These are phyloP conservation scores for Saccostrea glomerata DNA, from an alignment of 1,140 invertebrate genomes.

Conservation along the genomic window DNA sequence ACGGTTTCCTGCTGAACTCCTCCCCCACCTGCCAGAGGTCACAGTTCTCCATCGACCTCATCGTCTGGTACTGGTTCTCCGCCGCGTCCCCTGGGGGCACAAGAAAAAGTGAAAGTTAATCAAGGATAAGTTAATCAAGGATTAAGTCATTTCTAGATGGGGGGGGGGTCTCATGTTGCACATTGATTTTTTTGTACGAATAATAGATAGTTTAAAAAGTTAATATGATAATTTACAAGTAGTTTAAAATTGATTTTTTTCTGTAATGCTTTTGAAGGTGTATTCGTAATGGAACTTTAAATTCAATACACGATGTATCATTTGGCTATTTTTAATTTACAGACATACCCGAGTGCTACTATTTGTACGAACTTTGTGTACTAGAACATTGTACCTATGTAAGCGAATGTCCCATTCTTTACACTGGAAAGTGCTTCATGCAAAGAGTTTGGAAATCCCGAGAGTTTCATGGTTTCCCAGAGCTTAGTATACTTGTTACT, in stretches of 20 bases:
- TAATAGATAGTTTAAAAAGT: neutral
- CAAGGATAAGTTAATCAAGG: neutral
- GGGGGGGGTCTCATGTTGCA: neutral
- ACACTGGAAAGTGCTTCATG: constrained; percentile 91
- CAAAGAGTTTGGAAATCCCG: constrained; percentile 87
- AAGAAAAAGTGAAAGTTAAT: neutral
- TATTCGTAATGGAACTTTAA: too few relatives aligned
- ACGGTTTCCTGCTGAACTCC: constrained; percentile 97
- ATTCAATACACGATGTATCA: neutral
- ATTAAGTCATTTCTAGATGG: too few relatives aligned
- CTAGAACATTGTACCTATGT: constrained; percentile 83
- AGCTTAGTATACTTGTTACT: constrained; percentile 99
- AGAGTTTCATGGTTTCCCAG: constrained; percentile 97
- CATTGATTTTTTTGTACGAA: neutral
- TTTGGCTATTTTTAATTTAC: too few relatives aligned
- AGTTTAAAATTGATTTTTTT: neutral
- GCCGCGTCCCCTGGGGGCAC: constrained; percentile 89
- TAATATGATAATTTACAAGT: neutral
- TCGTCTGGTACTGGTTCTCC: constrained; percentile 90
- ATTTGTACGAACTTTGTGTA: too few relatives aligned
- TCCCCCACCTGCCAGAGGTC: constrained; percentile 94
- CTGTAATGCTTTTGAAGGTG: neutral
- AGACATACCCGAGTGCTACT: too few relatives aligned
- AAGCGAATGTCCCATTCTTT: constrained; percentile 88
- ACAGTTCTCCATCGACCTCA: constrained; percentile 93